A percentile compares a stretch with the other conserved stretches of the same genome.
Evolutionary conservation across 2,888 invertebrate species (phyloP).

Genomic region (Coleophora deauratella): DNA sequence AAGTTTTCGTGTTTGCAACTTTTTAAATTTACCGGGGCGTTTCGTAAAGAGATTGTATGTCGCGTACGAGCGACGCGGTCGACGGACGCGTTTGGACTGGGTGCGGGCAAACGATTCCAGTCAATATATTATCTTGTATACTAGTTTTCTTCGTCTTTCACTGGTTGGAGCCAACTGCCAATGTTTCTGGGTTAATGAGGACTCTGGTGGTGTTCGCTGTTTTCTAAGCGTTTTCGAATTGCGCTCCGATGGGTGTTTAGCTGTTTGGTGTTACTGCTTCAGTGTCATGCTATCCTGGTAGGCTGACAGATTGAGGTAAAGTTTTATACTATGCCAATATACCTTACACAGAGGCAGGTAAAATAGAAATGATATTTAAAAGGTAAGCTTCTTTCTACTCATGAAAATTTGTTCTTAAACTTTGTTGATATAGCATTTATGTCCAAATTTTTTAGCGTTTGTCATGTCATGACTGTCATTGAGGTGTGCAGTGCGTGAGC

Average conservation of each 20-base stretch:
- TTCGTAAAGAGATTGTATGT: slow-evolving; percentile 6
- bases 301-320: no score
- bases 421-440: no score
- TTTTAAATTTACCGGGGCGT: slow-evolving; percentile 14
- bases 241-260: slow-evolving; percentile 35
- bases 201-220: slow-evolving; percentile 47
- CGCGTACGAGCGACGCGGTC: slow-evolving; percentile 30
- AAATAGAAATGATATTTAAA: no score
- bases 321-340: no score
- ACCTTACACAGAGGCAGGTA: no score
- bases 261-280: slow-evolving; percentile 29
- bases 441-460: no score
- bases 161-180: slow-evolving; percentile 45
- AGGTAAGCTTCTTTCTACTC: no score
- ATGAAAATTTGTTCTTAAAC: no score
- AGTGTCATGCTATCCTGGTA: slow-evolving; percentile 53
- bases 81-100: slow-evolving; percentile 40
- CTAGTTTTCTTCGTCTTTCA: slow-evolving; percentile 69
- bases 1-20: slow-evolving; percentile 20
- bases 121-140: slow-evolving; percentile 68
- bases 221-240: slow-evolving; percentile 69
- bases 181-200: slow-evolving; percentile 70
- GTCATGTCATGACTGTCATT: no score
- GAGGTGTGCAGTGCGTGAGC: no score
- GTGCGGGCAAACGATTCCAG: slow-evolving; percentile 27